Evolutionary conservation across 2,797 vertebrate species (phyloP), one percentile per base, ranked within the genome.

Genomic region (Hydrophis major): DNA sequence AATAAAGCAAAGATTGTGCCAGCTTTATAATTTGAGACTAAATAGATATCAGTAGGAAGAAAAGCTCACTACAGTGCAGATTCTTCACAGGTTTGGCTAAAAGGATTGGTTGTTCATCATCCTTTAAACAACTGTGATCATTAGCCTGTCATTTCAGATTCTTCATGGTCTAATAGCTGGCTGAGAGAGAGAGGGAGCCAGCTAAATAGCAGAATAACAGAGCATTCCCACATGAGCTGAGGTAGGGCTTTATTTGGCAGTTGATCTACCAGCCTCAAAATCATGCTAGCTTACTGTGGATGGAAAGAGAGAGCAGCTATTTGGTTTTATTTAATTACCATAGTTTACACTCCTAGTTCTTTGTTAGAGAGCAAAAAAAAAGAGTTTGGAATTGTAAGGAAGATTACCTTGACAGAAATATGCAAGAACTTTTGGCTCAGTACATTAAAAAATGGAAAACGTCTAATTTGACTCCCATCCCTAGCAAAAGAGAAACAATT

Each of bases 51-150:
- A 83, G 42, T 83, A 83, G 74, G 37, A 83, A 47, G 74, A 83
- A 83, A 53, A 83, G 8, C 74, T 83, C 74, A 12, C 37, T 47
- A 83, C 56, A 28, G 90, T 78, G 78, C 25, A 89, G n/a, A 18
- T 42, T 47, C 53, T 89, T n/a, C 63, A 83, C 37, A 83, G 37
- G 74, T 83, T 83, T 47, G 47, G 74, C 74, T 47, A 47, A 37
- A 83, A 8, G 37, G 90, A 93, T 12, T 87, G 1, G 50, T 56
- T 78, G 53, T 14, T 86, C 90, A 11, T 87, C 89, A 94, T 94
- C 8, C 22, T 89, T 92, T 93, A 93, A 93, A 83, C 90, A 88
- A 13, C 86, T 95, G 60, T 89, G 66, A 42, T 78, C 92, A 8
- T 8, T 90, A 91, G 1, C 22, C 66, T 1, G 86, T 3, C 59